Conservation (phyloP, 2,797 vertebrate genomes). For the Melopsittacus undulatus region DNA sequence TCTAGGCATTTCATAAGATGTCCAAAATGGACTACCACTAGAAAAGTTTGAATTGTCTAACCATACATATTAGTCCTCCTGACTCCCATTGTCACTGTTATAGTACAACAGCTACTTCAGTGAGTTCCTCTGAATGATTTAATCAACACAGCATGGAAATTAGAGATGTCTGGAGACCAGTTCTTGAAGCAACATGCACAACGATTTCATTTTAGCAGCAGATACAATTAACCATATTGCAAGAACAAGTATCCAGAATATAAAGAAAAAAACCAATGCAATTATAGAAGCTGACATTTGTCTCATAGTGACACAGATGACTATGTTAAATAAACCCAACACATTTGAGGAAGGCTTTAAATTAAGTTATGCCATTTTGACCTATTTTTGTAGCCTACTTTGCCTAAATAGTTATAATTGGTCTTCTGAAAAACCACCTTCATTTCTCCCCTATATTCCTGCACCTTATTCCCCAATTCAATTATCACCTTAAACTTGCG, state of each 20-base stretch:
- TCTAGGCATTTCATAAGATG: neutral
- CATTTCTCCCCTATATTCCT: neutral
- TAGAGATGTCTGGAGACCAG: conserved; percentile 11
- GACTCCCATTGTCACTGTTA: neutral
- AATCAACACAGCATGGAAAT: conserved; percentile 13
- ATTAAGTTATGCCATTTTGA: neutral
- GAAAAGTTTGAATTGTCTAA: neutral
- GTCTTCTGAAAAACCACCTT: neutral
- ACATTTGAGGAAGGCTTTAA: neutral
- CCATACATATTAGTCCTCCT: neutral
- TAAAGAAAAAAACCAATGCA: neutral
- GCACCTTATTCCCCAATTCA: neutral
- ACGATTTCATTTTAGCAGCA: conserved; percentile 3
- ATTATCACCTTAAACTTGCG: neutral
- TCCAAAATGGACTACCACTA: neutral
- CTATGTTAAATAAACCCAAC: neutral
- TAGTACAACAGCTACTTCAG: neutral
- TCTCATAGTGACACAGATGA: neutral
- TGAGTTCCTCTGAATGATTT: conserved; percentile 15
- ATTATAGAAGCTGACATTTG: neutral
- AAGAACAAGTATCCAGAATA: neutral
- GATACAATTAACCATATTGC: conserved; percentile 3
- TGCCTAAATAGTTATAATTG: neutral
- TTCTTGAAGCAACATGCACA: conserved; percentile 6
- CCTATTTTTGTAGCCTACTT: neutral